Evolutionary conservation across 2,888 invertebrate genomes (phyloP), one percentile per base, ranked within the genome.

Genomic region (Villa cingulata): DNA sequence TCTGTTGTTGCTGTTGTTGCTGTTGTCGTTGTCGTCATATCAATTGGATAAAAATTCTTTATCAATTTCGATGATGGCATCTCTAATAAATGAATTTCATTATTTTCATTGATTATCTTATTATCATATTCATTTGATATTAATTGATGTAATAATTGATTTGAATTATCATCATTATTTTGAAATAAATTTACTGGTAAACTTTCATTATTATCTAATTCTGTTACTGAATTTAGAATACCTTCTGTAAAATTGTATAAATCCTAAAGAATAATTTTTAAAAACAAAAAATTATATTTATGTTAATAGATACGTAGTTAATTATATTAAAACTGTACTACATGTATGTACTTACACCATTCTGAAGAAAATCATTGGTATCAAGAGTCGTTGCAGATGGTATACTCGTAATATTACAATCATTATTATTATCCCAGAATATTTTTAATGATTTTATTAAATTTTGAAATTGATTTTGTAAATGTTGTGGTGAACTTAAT

Each of bases 171-270:
- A 32, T 46, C 41, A n/a, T n/a, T n/a, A n/a, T 34, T 40, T 18
- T 36, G 40, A 34, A 62, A 59, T 9, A 64, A 61, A 18, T 63
- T 37, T 59, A 60, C 51, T 1, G 45, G 29, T 27, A 42, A 19
- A 14, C 18, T 37, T 2, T 48, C 36, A 2, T 41, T 38, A 9
- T 46, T 34, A 34, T 55, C 51, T n/a, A 54, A 52, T 37, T 46
- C 54, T 7, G 55, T 46, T 34, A 55, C 55, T 2, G 58, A 55
- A 27, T 56, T 59, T 4, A 65, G 57, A 12, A 64, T 60, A 7
- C 58, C 56, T 32, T 66, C 66, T 1, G 63, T 56, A n/a, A 66
- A 61, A 40, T 63, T 62, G 0, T 63, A 41, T 43, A 56, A 40
- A 36, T 56, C 55, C 55, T 54, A 20, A 10, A 53, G 52, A 42